Base-by-base conservation (phyloP, 53 echinoderm and acorn worm genomes). In the Apostichopus leukothele region DNA sequence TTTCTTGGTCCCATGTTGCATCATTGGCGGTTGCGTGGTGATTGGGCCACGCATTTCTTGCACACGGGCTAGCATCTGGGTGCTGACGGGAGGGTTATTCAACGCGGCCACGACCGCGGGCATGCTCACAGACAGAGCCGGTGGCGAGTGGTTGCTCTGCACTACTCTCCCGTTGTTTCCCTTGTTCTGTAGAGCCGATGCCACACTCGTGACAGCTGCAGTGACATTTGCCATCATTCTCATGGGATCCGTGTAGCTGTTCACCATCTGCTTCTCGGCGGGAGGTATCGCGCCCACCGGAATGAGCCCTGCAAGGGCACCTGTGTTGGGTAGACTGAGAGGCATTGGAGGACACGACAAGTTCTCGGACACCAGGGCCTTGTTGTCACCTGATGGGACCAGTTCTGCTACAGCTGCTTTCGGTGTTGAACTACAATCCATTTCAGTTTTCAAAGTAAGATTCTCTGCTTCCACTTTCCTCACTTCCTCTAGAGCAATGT, bases 81-180 rank as follows among this genome's bases (percentile, higher is more conserved):
- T 50, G 60, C 60, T 84, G 26, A 55, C 60, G 14, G 85, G 67
- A 55, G 91, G 52, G 18, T 51, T 96, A 25, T 90, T 89, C 61
- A 96, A 74, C 22, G 96, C 96, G 22, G 94, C 93, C 20, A 96
- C 93, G 74, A 96, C 96, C 39, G 96, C 91, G 52, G 96, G 96
- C 96, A 96, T 96, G 53, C 86, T 94, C 0, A 94, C 92, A 86
- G 96, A 91, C 12, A 90, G 90, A 25, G 80, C 74, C 22, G 61
- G 86, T 73, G 85, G 52, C 12, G 83, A 67, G 71, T 50, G 52
- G 74, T 63, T 89, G 77, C 89, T 75, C 60, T 71, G 86, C 83
- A 73, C 74, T 73, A 79, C 18, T 52, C 77, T 57, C 7, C 59
- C 59, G 22, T 55, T 75, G 39, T 51, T 53, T 18, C 84, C 67